Conservation (phyloP, 2,888 invertebrate genomes). For the Oscheius sp. region DNA sequence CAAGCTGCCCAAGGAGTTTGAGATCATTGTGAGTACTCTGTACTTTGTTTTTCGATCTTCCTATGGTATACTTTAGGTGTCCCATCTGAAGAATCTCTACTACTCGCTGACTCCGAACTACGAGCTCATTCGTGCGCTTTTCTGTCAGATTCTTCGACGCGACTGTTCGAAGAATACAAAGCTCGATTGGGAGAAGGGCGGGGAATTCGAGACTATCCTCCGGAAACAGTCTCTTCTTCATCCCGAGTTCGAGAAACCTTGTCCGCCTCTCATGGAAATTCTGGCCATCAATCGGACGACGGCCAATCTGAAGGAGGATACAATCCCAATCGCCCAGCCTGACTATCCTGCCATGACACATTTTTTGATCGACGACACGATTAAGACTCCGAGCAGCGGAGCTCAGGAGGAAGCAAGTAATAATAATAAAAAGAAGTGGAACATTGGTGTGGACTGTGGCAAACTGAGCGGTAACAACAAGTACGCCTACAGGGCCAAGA, state of each 20-base stretch:
- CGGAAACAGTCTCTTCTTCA: slow-evolving; percentile 38
- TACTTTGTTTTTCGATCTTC: too few relatives aligned
- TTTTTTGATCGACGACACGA: slow-evolving; percentile 25
- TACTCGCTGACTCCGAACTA: slow-evolving; percentile 14
- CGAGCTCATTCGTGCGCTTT: slow-evolving; percentile 20
- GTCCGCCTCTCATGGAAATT: slow-evolving; percentile 45
- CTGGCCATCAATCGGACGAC: slow-evolving; percentile 53
- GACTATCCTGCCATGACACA: not conserved
- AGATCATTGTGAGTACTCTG: slow-evolving; percentile 6
- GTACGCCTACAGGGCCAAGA: slow-evolving; percentile 17
- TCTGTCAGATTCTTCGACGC: slow-evolving; percentile 36
- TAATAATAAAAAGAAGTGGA: not conserved
- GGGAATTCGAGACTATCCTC: slow-evolving; percentile 39
- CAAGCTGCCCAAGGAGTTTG: slow-evolving; percentile 26
- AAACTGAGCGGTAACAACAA: slow-evolving; percentile 1
- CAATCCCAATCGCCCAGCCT: not conserved
- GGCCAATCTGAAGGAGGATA: not conserved
- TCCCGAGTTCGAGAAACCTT: slow-evolving; percentile 39
- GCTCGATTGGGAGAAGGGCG: slow-evolving; percentile 54
- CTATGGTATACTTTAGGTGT: too few relatives aligned
- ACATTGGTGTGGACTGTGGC: not conserved
- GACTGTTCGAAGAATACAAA: slow-evolving; percentile 36
- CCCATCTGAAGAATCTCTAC: slow-evolving; percentile 21
- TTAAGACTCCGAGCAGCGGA: slow-evolving; percentile 1
- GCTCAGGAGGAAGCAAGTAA: not conserved